phyloP scores from a whole-genome alignment of 2,797 vertebrate genomes.

The Morus bassanus region DNA sequence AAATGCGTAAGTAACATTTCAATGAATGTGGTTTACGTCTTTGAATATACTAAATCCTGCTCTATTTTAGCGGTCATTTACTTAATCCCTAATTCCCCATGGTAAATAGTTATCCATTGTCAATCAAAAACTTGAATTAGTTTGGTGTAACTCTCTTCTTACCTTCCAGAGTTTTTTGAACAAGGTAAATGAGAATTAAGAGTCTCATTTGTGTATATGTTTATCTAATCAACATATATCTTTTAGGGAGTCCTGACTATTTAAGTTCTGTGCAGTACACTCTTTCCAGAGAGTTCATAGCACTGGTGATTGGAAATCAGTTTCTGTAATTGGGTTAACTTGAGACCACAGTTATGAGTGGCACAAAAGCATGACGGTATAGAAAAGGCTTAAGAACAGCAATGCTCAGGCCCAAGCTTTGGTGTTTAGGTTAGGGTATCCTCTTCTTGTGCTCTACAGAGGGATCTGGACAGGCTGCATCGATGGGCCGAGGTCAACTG shows the following conservation, averaged over 20 bases:
- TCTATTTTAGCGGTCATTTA: neutral
- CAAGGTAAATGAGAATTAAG: neutral
- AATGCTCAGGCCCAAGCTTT: neutral
- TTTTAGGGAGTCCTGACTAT: neutral
- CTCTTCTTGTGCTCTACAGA: neutral
- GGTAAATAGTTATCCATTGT: neutral
- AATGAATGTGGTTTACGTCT: neutral
- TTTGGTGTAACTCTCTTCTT: neutral
- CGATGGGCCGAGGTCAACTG: accelerated
- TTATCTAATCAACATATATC: neutral
- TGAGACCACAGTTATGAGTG: neutral
- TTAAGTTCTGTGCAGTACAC: neutral
- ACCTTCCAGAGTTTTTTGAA: neutral
- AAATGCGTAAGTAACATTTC: neutral
- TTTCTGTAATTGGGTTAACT: neutral
- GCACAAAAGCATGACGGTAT: neutral
- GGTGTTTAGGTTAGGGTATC: neutral
- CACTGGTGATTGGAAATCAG: too few species aligned
- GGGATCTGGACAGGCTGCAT: neutral
- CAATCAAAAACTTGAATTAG: neutral
- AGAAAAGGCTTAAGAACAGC: neutral
- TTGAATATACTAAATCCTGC: neutral
- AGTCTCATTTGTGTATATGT: neutral
- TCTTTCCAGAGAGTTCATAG: neutral
- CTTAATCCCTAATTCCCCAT: neutral